These are phyloP conservation scores for Ciconia nigra DNA, from an alignment of 2,797 vertebrate species.

Conservation along the genomic window DNA sequence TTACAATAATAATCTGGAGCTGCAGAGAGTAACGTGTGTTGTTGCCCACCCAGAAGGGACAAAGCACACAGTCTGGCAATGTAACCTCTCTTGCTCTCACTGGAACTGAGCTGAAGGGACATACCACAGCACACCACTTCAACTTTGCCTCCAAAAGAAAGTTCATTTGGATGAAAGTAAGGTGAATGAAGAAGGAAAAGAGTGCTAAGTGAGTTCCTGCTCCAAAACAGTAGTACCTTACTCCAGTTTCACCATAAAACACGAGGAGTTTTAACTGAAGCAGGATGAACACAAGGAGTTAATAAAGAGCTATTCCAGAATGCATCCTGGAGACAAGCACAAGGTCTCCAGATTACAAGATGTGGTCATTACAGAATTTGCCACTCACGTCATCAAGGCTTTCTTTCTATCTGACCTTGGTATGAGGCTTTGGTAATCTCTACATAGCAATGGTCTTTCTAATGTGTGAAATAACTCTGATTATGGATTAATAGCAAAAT, in stretches of 20 bases:
- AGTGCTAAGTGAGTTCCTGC: not conserved
- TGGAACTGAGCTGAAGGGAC: not conserved
- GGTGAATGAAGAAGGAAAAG: not conserved
- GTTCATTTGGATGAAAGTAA: not conserved
- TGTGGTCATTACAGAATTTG: slow-evolving; percentile 52
- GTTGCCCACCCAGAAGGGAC: slow-evolving; percentile 49
- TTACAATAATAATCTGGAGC: not conserved
- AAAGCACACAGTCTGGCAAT: not conserved
- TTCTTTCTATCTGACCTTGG: slow-evolving; percentile 48
- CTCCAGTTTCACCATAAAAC: not conserved
- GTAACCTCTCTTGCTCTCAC: not conserved
- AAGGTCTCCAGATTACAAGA: slow-evolving; percentile 55
- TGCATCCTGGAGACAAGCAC: not conserved
- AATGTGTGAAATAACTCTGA: slow-evolving; percentile 26
- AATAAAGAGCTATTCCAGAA: not conserved
- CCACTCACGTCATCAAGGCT: slow-evolving; percentile 2
- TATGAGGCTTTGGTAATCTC: slow-evolving; percentile 27
- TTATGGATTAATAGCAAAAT: not conserved
- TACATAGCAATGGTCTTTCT: slow-evolving; percentile 33
- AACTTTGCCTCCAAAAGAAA: not conserved
- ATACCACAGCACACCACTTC: not conserved
- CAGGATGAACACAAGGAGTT: slow-evolving; percentile 12
- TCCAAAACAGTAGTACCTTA: not conserved
- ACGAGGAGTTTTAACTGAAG: not conserved
- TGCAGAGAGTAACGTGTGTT: not conserved